Conservation (phyloP, 2,113 vertebrate species). For the Henicopernis longicauda region DNA sequence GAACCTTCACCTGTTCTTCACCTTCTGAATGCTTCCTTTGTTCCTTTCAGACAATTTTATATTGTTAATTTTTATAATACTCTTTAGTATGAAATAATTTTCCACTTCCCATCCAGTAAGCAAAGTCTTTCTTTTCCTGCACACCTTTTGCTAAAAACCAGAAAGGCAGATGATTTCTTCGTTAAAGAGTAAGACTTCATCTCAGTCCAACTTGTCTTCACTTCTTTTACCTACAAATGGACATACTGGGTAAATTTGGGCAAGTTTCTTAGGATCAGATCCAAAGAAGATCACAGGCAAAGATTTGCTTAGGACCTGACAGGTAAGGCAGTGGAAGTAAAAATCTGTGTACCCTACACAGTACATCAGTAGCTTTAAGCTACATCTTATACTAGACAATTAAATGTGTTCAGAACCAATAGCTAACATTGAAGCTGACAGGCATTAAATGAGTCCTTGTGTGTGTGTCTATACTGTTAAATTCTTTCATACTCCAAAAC, state of each 20-base stretch:
- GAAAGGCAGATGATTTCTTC: not conserved
- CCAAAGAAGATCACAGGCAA: not conserved
- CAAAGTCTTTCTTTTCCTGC: not conserved
- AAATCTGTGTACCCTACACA: not conserved
- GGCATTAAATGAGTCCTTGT: not conserved
- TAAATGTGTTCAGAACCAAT: not conserved
- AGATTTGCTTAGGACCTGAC: not conserved
- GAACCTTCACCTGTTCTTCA: not conserved
- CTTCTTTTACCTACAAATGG: not conserved
- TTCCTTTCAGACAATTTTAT: not conserved
- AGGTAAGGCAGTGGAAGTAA: not conserved
- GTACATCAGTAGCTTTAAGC: not conserved
- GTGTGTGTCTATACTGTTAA: not conserved
- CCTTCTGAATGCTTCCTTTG: not conserved
- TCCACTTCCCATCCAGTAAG: not conserved
- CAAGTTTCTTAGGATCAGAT: not conserved
- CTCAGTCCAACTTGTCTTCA: not conserved
- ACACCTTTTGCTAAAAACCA: not conserved
- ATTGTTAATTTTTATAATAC: not conserved
- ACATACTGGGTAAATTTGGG: not conserved
- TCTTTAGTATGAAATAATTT: not conserved
- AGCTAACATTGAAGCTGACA: not conserved
- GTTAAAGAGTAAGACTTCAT: not conserved
- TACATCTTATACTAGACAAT: not conserved
- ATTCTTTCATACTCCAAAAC: not conserved